Evolutionary conservation across 2,888 invertebrate species (phyloP).

Genomic region (Brenthis hecate): DNA sequence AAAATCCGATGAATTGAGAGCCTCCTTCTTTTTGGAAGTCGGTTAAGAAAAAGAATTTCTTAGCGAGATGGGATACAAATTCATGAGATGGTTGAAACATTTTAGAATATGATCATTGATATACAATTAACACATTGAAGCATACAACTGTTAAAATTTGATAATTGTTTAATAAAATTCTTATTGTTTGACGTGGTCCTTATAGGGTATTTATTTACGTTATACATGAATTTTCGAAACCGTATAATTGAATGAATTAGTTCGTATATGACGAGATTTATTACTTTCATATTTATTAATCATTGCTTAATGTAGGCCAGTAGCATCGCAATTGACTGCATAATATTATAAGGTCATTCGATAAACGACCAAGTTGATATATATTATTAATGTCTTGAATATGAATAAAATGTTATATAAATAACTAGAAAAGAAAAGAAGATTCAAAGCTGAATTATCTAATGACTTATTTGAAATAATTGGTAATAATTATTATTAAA

Average conservation of each 20-base stretch:
- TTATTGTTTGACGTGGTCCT: background rate
- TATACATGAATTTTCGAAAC: background rate
- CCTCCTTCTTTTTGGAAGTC: too few species aligned
- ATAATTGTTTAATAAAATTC: too few species aligned
- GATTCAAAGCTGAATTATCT: too few species aligned
- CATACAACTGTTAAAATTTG: too few species aligned
- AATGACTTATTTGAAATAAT: too few species aligned
- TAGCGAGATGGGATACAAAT: too few species aligned
- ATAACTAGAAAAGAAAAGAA: background rate
- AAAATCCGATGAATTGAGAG: too few species aligned
- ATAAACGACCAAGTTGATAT: background rate
- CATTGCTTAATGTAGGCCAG: slow-evolving; percentile 14
- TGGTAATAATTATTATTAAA: too few species aligned
- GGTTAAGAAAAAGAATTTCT: too few species aligned
- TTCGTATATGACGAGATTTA: background rate
- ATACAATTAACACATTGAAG: too few species aligned
- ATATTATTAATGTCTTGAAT: slow-evolving; percentile 1
- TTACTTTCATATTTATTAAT: slow-evolving; percentile 13
- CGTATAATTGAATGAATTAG: background rate
- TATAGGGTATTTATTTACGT: background rate
- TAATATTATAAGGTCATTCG: slow-evolving; percentile 11
- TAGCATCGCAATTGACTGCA: slow-evolving; percentile 4
- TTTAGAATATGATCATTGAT: too few species aligned
- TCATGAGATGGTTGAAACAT: too few species aligned
- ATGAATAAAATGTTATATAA: background rate